Conservation (phyloP, 1,140 invertebrate genomes). For the Colletes latitarsis region DNA sequence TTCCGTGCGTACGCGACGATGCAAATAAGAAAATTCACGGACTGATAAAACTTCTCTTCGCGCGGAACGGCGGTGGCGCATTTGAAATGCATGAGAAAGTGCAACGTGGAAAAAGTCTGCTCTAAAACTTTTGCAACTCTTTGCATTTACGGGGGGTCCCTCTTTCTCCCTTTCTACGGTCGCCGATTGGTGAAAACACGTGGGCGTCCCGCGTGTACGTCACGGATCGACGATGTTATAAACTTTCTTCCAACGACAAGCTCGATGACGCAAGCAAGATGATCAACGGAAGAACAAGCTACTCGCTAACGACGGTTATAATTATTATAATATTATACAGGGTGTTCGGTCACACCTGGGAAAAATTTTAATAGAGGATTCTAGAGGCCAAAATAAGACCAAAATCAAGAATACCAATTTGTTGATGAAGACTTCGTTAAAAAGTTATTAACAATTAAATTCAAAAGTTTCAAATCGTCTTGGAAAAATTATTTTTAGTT, state of each 20-base stretch:
- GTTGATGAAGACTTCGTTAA: too few relatives aligned
- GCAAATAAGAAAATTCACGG: slow-evolving; percentile 30
- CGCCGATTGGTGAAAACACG: slow-evolving; percentile 1
- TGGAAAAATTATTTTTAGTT: too few relatives aligned
- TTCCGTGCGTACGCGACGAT: not conserved
- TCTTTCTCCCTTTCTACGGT: not conserved
- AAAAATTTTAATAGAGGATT: too few relatives aligned
- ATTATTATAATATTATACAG: too few relatives aligned
- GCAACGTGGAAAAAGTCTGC: not conserved
- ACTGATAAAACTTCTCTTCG: slow-evolving; percentile 17
- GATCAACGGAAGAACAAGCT: slow-evolving; percentile 22
- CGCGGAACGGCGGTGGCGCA: not conserved
- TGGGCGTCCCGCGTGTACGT: slow-evolving; percentile 17
- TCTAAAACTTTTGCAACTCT: slow-evolving; percentile 9
- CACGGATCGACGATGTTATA: slow-evolving; percentile 3
- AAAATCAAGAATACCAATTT: too few relatives aligned
- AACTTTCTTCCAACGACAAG: slow-evolving; percentile 22
- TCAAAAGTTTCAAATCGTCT: too few relatives aligned
- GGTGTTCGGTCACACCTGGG: too few relatives aligned
- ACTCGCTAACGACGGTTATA: not conserved
- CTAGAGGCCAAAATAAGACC: too few relatives aligned
- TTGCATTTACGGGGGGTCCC: not conserved
- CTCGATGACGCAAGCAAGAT: slow-evolving; percentile 18
- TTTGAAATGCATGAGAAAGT: slow-evolving; percentile 48
- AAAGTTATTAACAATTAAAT: too few relatives aligned